Conservation (phyloP, 2,113 vertebrate genomes). For the Apteryx mantelli region DNA sequence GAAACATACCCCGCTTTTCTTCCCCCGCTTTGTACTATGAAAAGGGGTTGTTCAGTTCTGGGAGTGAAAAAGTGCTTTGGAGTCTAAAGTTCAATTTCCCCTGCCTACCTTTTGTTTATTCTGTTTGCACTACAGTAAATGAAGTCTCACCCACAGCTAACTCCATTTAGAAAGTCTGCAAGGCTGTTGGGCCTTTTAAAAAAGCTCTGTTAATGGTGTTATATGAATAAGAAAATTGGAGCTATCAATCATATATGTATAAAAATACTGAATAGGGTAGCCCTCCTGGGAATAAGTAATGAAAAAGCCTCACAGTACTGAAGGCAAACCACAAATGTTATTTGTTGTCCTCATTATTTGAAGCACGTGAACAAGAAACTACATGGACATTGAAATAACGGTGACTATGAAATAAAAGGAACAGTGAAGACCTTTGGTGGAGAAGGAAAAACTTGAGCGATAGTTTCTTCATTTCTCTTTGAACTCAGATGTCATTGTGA, state of each 20-base stretch:
- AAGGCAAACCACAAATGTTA: background rate
- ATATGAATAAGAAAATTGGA: background rate
- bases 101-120: conserved; percentile 21
- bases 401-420: background rate
- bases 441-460: background rate
- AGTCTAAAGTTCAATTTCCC: conserved; percentile 27
- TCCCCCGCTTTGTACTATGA: background rate
- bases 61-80: background rate
- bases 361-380: background rate
- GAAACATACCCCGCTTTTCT: background rate
- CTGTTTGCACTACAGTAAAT: background rate
- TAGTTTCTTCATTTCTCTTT: background rate
- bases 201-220: background rate
- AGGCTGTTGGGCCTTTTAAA: background rate
- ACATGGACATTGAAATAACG: background rate
- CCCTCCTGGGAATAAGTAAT: background rate
- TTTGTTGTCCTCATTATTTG: background rate
- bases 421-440: background rate
- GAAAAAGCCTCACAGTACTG: background rate
- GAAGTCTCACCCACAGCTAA: background rate
- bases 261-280: background rate
- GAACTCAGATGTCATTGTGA: background rate
- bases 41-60: background rate
- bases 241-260: background rate
- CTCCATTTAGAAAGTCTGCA: background rate